Evolutionary conservation across 2,888 invertebrate genomes (phyloP), one percentile per base, ranked within the genome.

Genomic region (Cheilosia impressa): DNA sequence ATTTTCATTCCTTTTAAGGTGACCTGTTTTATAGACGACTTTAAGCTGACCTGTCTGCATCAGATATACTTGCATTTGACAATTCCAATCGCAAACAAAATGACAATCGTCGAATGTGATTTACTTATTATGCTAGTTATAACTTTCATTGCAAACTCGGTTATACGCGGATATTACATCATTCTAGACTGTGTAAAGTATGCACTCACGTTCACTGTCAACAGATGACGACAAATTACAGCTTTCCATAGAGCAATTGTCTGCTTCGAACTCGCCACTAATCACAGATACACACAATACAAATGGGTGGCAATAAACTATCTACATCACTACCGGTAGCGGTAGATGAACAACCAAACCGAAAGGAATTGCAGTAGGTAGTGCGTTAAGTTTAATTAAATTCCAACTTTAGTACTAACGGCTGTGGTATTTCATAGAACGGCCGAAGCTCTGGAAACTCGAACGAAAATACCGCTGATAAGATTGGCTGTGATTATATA

Each of bases 141-240:
- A 55, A 53, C n/a, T 52, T 22, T 50, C 22, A 38, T 19, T 22
- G 41, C 19, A n/a, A 34, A 19, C 15, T 5, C 5, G 6, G 15
- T n/a, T 6, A 9, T 13, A 60, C 17, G 43, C 66, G 66, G 66
- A 76, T 34, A 31, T 76, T 76, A 41, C 66, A 52, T 76, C 60
- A 60, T n/a, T 34, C 38, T 38, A 38, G 34, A 38, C 19, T n/a
- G 6, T 27, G 45, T 15, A 17, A 62, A 15, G 17, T 52, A 7
- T 38, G 24, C 58, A 60, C 68, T 77, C 53, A 53, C 68, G 69
- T 38, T 77, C 68, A 53, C 55, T 77, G 53, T 62, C 62, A 62
- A 60, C 52, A 19, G 43, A 22, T 27, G 76, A 19, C 53, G 24
- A 62, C 38, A 34, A 38, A 38, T 55, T 68, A n/a, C 45, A 38